Evolutionary conservation across 2,113 vertebrate species (phyloP).

Genomic region (Protobothrops mucrosquamatus): DNA sequence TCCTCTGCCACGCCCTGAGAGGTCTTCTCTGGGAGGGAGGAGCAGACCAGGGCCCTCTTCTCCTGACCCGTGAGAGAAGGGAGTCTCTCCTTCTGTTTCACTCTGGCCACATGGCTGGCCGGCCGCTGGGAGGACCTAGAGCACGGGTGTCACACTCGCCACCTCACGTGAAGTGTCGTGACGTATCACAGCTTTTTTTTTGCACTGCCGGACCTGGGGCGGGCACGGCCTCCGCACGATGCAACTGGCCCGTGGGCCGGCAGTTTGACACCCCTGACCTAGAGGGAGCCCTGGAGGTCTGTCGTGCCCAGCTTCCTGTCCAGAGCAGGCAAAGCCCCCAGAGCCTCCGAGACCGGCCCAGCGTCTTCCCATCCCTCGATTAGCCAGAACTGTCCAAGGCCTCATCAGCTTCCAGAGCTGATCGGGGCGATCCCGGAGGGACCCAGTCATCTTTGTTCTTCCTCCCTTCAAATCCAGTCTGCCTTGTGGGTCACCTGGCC

Average conservation of each 20-base stretch:
- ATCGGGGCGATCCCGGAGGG: neutral
- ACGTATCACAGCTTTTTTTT: too few species aligned
- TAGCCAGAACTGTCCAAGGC: neutral
- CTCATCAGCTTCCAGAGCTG: neutral
- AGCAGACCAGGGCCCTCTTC: neutral
- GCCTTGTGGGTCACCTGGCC: neutral
- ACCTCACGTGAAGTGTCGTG: too few species aligned
- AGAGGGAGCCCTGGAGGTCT: neutral
- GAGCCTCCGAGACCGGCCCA: too few species aligned
- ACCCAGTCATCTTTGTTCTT: neutral
- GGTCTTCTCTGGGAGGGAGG: neutral
- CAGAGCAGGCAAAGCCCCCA: neutral
- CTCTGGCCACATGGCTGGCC: neutral
- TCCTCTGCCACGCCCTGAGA: neutral
- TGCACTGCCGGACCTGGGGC: too few species aligned
- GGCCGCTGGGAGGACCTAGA: neutral
- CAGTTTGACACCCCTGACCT: neutral
- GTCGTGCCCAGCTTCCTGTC: neutral
- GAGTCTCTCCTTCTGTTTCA: neutral
- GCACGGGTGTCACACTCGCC: too few species aligned
- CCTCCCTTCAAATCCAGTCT: neutral
- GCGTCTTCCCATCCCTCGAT: neutral
- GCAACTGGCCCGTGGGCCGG: too few species aligned
- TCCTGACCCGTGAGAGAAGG: accelerated
- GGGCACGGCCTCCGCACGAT: too few species aligned